These are phyloP conservation scores for Folsomia manolachei DNA, from an alignment of 2,888 invertebrate genomes.

Conservation along the genomic window DNA sequence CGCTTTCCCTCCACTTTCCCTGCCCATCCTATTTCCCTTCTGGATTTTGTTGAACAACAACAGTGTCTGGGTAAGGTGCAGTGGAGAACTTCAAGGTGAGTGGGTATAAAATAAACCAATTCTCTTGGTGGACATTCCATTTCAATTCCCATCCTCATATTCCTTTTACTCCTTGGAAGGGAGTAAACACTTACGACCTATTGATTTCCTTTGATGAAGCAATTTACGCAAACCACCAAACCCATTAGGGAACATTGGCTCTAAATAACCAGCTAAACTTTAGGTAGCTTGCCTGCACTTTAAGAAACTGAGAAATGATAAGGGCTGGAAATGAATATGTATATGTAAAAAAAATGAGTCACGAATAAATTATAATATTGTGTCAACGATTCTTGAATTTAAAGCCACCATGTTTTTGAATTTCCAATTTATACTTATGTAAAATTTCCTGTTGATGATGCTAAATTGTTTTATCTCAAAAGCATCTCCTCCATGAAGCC, in stretches of 20 bases:
- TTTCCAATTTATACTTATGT: too few species aligned
- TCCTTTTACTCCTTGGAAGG: neutral
- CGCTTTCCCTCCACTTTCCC: neutral
- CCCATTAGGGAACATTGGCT: neutral
- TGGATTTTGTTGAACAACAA: neutral
- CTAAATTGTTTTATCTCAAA: too few species aligned
- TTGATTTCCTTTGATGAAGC: conserved; percentile 3
- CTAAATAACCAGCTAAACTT: neutral
- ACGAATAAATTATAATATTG: too few species aligned
- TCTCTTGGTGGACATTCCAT: conserved; percentile 15
- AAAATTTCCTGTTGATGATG: too few species aligned
- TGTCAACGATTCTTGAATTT: too few species aligned
- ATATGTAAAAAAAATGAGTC: too few species aligned
- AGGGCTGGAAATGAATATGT: too few species aligned
- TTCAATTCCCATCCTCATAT: conserved; percentile 3
- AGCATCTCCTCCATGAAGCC: too few species aligned
- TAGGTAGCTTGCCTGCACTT: too few species aligned
- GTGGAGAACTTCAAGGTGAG: neutral
- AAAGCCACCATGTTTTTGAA: too few species aligned
- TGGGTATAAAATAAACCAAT: neutral
- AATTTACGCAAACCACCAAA: conserved; percentile 10
- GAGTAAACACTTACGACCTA: neutral
- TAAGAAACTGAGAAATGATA: too few species aligned
- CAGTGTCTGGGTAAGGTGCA: neutral
- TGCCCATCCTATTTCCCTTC: neutral